Base-by-base conservation (phyloP, 2,888 invertebrate species). In the Eremobia ochroleuca region DNA sequence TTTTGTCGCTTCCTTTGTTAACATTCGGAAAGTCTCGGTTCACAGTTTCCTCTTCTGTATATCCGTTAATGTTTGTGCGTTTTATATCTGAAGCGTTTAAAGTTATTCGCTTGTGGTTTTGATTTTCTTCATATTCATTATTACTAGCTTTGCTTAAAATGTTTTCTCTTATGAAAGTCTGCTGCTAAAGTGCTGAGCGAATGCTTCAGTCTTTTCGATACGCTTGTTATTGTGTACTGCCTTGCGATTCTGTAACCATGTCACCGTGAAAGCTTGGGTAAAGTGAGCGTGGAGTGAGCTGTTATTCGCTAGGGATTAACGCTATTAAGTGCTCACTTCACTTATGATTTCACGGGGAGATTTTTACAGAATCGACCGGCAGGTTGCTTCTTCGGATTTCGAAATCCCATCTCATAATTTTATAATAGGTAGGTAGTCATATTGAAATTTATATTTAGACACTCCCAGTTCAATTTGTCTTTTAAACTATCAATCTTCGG, bases 1-100 rank as follows among this genome's bases (percentile, higher is more conserved):
- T 91, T 91, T 92, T 91, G 91, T 88, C 90, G 89, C 88, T 91
- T 92, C 92, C 92, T 91, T 93, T 94, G 94, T 94, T 94, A 93
- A 90, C 91, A 90, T 92, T 92, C 89, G 85, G 80, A 91, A 92
- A 92, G 90, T 91, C 90, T 77, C 84, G 79, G 89, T 90, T 89
- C 89, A 86, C 90, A 86, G 92, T 90, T 91, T 90, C 82, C 87
- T 88, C 85, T 83, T 66, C 74, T 67, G 77, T 37, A 65, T 76
- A 86, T 81, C 58, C 18, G 82, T 83, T 84, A 83, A 86, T 64
- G 87, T 59, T 11, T 2, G 31, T 62, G 72, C 0, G 61, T 88
- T 89, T 15, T 0, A 76, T 43, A 68, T 62, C 34, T 49, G 49
- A 49, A 49, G 25, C 25, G 25, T 55, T 15, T 15, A 43, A 13